phyloP scores from a whole-genome alignment of 1,140 invertebrate genomes.

The Hypsibius dujardini region DNA sequence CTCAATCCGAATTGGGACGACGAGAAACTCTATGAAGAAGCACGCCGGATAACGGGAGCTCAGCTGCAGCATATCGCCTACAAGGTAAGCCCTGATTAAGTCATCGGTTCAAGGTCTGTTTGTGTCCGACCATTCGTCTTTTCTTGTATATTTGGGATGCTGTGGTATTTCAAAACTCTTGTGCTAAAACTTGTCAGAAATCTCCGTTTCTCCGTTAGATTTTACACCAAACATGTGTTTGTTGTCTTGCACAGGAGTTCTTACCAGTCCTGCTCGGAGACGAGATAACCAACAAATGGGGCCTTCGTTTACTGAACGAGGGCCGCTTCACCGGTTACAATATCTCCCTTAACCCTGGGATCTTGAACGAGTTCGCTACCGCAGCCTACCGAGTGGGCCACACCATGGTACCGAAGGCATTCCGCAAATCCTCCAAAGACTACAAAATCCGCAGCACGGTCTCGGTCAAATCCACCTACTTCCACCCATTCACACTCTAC shows the following conservation, averaged over 20 bases:
- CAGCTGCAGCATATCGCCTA: constrained; percentile 30
- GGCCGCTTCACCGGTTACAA: constrained; percentile 42
- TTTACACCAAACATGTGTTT: too few species aligned
- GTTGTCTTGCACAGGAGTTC: too few species aligned
- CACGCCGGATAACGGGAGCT: constrained; percentile 32
- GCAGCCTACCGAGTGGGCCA: constrained; percentile 48
- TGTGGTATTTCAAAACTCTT: too few species aligned
- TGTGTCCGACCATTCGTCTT: too few species aligned
- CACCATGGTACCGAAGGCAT: constrained; percentile 34
- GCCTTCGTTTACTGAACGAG: constrained; percentile 13
- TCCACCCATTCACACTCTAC: constrained; percentile 34
- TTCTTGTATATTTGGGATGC: too few species aligned
- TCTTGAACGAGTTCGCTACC: constrained; percentile 45
- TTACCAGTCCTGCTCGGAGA: too few species aligned
- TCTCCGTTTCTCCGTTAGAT: too few species aligned
- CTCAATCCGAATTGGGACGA: constrained; percentile 21
- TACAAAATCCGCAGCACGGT: too few species aligned
- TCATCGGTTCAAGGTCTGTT: too few species aligned
- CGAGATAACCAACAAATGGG: too few species aligned
- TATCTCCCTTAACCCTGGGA: constrained; percentile 38
- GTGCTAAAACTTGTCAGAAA: too few species aligned
- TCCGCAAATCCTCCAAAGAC: too few species aligned
- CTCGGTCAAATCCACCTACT: constrained; percentile 19
- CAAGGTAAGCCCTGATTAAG: constrained; percentile 19
- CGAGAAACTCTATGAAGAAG: constrained; percentile 23